These are phyloP conservation scores for Drosophila suzukii DNA, from an alignment of 1,140 invertebrate genomes.

Conservation along the genomic window DNA sequence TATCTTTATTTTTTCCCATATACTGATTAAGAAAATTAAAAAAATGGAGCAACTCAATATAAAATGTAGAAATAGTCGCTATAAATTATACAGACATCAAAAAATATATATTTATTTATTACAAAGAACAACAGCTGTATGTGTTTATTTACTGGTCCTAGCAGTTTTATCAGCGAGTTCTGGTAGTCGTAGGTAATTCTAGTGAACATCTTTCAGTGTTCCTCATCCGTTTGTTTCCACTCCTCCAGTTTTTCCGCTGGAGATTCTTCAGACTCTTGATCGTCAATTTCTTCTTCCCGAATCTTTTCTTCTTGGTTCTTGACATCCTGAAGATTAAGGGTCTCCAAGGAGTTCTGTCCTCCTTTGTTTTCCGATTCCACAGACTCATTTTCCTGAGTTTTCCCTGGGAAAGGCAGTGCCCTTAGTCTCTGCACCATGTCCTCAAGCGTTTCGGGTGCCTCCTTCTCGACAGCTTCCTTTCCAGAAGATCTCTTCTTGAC, in stretches of 20 bases:
- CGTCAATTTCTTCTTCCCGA: neutral
- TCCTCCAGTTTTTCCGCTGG: neutral
- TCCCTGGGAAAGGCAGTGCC: constrained; percentile 57
- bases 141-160: constrained; percentile 14
- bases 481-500: constrained; percentile 44
- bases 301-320: neutral
- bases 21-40: too few relatives aligned
- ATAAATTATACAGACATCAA: neutral
- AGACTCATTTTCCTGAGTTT: neutral
- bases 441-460: constrained; percentile 61
- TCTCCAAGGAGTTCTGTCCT: neutral
- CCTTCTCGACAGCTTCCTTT: constrained; percentile 12
- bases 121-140: constrained; percentile 7
- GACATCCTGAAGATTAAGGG: neutral
- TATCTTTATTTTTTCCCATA: too few relatives aligned
- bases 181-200: constrained; percentile 41
- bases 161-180: constrained; percentile 50
- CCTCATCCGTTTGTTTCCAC: neutral
- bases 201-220: constrained; percentile 61
- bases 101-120: constrained; percentile 29
- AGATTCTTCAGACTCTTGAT: neutral
- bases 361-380: neutral
- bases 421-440: constrained; percentile 72
- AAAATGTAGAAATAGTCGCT: too few relatives aligned
- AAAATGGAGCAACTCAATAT: neutral